Base-by-base conservation (phyloP, 2,888 invertebrate genomes). In the Torymus auratus region DNA sequence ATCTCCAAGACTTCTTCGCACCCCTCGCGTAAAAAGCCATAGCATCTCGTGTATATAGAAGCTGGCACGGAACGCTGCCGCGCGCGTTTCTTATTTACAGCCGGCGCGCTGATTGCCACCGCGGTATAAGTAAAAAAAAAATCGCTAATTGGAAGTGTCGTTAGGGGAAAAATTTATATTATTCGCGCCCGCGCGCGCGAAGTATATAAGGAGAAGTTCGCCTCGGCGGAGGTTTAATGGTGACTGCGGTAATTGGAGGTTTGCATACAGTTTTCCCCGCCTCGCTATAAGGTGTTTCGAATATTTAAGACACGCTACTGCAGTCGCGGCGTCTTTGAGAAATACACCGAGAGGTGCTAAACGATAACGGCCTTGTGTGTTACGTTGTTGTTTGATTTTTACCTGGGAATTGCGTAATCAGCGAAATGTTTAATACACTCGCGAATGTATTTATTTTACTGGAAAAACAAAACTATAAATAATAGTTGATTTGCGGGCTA, bases 131-230 rank as follows among this genome's bases (percentile, higher is more conserved):
- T 4, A 41, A 41, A 41, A 41, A 28, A 28, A 41, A 41, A 41
- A 41, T n/a, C 15, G 56, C 20, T 69, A 69, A 69, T 73, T 79
- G 61, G 56, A 69, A 62, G 73, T 69, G 73, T 69, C 72, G 58
- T 79, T 74, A 62, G 41, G 28, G 68, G 7, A 41, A 41, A 41
- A 41, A 41, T 41, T 41, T 41, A 41, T 41, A 41, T 41, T 41
- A 41, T 41, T 41, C 41, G 41, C 41, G 41, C 41, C 41, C 41
- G 41, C 41, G 41, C 41, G 41, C 41, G 41, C 20, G 20, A 20
- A 20, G 20, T 20, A 41, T 5, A 7, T 41, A 41, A 41, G 41
- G 58, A 58, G 13, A 55, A 23, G 20, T 41, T 28, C 17, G 67
- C 17, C 41, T 41, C 7, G n/a, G 41, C 41, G 13, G 4, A 41